phyloP scores from a whole-genome alignment of 2,113 vertebrate species.

The Pelodiscus sinensis region DNA sequence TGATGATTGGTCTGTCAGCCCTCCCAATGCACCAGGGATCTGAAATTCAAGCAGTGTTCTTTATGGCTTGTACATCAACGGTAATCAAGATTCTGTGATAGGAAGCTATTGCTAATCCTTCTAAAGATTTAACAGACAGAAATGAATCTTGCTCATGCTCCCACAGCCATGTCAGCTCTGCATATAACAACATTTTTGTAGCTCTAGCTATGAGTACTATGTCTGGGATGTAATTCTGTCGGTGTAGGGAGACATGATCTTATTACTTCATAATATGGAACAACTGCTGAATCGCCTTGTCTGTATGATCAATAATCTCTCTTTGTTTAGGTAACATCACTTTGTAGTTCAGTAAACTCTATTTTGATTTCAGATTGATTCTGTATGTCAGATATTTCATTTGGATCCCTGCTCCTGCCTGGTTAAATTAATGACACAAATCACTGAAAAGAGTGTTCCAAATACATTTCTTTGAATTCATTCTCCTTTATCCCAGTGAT shows the following conservation, averaged over 20 bases:
- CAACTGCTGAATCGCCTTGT: background rate
- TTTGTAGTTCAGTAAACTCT: background rate
- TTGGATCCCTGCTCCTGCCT: background rate
- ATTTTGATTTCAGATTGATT: background rate
- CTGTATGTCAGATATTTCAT: background rate
- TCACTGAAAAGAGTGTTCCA: background rate
- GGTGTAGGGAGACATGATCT: background rate
- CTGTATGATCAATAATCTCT: background rate
- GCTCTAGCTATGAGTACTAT: background rate
- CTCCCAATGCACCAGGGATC: rapidly evolving
- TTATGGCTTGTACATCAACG: background rate
- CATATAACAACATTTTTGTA: background rate
- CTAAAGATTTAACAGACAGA: background rate
- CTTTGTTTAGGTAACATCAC: background rate
- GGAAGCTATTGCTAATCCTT: background rate
- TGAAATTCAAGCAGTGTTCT: rapidly evolving
- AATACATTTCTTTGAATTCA: background rate
- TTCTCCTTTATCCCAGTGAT: background rate
- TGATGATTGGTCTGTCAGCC: rapidly evolving
- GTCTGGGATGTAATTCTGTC: background rate
- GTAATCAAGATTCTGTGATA: background rate
- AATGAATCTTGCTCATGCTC: background rate
- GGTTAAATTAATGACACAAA: background rate
- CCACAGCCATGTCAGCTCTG: background rate
- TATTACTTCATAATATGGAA: background rate